Percentiles rank a stretch among this genome's conserved stretches.
Evolutionary conservation across 2,888 invertebrate species (phyloP).

Genomic region (Neoscelio sp.): DNA sequence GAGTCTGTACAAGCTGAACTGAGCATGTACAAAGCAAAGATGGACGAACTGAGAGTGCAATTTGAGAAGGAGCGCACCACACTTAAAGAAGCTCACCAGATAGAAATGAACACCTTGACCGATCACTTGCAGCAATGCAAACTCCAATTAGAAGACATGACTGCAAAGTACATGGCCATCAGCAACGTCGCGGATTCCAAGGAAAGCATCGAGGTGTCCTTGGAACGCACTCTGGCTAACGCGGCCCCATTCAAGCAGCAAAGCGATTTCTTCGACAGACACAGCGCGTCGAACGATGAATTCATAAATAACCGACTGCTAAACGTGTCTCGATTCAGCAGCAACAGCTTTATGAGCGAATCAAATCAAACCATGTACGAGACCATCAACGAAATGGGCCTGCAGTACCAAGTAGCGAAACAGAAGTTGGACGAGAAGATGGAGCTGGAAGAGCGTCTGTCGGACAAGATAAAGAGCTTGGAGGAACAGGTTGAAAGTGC

Average conservation of each 20-base stretch:
- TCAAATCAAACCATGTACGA: slow-evolving; percentile 80
- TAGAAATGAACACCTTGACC: slow-evolving; percentile 74
- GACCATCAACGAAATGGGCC: slow-evolving; percentile 76
- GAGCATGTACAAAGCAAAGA: slow-evolving; percentile 70
- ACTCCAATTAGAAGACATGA: slow-evolving; percentile 78
- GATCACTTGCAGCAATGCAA: slow-evolving; percentile 79
- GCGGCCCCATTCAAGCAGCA: slow-evolving; percentile 75
- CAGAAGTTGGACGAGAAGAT: slow-evolving; percentile 79
- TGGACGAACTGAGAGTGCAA: slow-evolving; percentile 69
- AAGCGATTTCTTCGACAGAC: slow-evolving; percentile 77
- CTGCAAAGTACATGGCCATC: slow-evolving; percentile 78
- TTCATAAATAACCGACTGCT: slow-evolving; percentile 69
- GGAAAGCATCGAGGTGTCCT: slow-evolving; percentile 80
- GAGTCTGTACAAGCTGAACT: slow-evolving; percentile 73
- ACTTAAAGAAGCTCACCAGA: slow-evolving; percentile 72
- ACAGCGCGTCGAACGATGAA: slow-evolving; percentile 77
- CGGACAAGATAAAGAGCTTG: slow-evolving; percentile 84
- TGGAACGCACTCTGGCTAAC: slow-evolving; percentile 79
- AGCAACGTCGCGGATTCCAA: slow-evolving; percentile 79
- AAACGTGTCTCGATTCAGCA: slow-evolving; percentile 74
- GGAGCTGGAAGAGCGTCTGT: slow-evolving; percentile 83
- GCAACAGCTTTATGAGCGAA: slow-evolving; percentile 73
- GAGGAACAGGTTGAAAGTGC: slow-evolving; percentile 83
- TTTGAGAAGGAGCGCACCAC: slow-evolving; percentile 69
- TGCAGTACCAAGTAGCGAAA: slow-evolving; percentile 76